A percentile compares a stretch with the other conserved stretches of the same genome.
phyloP scores from a whole-genome alignment of 2,797 vertebrate species.

The Erethizon dorsatum region DNA sequence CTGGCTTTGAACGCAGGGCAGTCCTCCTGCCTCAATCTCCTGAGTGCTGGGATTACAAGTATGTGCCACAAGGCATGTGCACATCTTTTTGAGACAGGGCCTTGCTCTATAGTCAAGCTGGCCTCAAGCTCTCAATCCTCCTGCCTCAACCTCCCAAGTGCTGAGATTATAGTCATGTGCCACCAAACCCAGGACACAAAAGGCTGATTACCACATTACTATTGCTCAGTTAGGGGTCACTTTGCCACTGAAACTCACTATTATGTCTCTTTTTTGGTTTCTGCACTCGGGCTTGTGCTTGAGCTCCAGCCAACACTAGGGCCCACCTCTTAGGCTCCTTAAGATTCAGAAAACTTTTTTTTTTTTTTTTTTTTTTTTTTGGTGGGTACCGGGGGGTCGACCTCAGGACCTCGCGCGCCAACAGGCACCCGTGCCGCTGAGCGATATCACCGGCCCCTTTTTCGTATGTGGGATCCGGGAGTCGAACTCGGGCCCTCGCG shows the following conservation, averaged over 20 bases:
- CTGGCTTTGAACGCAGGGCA: not conserved
- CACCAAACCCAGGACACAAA: not conserved
- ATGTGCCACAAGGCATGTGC: not conserved
- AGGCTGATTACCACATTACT: constrained; percentile 19
- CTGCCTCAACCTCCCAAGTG: not conserved
- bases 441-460: no score
- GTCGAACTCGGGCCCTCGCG: no score
- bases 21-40: not conserved
- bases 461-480: no score
- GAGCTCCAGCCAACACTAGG: not conserved
- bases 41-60: not conserved
- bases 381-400: no score
- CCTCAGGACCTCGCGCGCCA: no score
- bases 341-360: constrained; percentile 65
- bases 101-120: not conserved
- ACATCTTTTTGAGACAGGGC: not conserved
- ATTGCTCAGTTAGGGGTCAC: constrained; percentile 26
- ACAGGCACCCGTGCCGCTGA: no score
- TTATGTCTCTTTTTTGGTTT: constrained; percentile 50
- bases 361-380: no score
- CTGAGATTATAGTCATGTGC: not conserved
- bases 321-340: not conserved
- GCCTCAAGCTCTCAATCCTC: not conserved
- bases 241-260: constrained; percentile 41
- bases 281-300: constrained; percentile 36